These are phyloP conservation scores for Nestor notabilis DNA, from an alignment of 2,113 vertebrate genomes.

Conservation along the genomic window DNA sequence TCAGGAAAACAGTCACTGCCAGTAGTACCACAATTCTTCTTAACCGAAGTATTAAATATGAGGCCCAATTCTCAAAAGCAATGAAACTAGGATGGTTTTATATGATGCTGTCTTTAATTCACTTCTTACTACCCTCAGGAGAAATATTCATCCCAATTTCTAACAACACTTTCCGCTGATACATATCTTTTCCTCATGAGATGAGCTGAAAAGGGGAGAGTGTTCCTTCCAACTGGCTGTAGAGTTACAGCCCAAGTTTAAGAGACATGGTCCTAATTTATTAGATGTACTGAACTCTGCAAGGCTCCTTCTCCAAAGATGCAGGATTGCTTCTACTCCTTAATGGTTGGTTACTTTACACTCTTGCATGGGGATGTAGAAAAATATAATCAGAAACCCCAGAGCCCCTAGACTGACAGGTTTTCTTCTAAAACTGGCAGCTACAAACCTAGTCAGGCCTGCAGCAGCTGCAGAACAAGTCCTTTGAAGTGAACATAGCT, in stretches of 20 bases:
- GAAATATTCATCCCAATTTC: conserved; percentile 19
- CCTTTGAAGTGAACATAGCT: conserved; percentile 11
- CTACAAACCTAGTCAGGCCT: background rate
- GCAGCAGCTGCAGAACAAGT: background rate
- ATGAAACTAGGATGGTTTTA: background rate
- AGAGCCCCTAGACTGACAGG: background rate
- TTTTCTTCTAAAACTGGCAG: conserved; percentile 29
- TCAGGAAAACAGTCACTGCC: background rate
- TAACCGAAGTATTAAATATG: conserved; percentile 1
- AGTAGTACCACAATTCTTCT: background rate
- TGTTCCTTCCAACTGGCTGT: background rate
- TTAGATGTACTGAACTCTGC: background rate
- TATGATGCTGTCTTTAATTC: background rate
- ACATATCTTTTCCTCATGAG: background rate
- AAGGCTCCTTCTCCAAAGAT: background rate
- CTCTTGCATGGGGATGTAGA: background rate
- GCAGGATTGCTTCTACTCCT: background rate
- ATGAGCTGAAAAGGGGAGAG: background rate
- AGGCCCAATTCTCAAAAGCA: conserved; percentile 31
- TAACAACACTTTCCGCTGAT: background rate
- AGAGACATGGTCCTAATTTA: background rate
- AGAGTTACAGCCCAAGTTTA: background rate
- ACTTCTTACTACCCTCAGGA: background rate
- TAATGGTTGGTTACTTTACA: background rate
- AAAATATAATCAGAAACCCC: background rate